Percentiles rank a stretch among this genome's conserved stretches.
phyloP scores from a whole-genome alignment of 2,113 vertebrate species.

The Sander lucioperca region DNA sequence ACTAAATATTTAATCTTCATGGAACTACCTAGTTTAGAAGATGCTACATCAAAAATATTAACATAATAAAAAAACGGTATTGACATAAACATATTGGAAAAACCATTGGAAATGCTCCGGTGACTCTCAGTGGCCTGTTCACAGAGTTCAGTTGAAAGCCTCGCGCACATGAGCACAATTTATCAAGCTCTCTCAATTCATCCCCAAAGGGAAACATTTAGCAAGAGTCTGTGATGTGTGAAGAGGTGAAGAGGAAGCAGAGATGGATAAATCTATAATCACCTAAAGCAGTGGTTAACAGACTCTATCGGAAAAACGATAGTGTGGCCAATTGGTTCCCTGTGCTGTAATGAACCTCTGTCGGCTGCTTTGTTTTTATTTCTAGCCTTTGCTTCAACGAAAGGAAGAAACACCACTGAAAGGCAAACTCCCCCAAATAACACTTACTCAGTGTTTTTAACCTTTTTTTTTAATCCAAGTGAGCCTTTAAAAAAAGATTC shows the following conservation, averaged over 20 bases:
- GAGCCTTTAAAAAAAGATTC: background rate
- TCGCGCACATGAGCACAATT: slow-evolving; percentile 37
- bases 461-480: background rate
- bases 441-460: background rate
- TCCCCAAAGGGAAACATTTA: slow-evolving; percentile 68
- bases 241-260: slow-evolving; percentile 67
- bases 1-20: background rate
- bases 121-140: slow-evolving; percentile 20
- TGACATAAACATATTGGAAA: slow-evolving; percentile 35
- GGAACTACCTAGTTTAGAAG: slow-evolving; percentile 1
- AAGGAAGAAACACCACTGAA: background rate
- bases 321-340: slow-evolving; percentile 45
- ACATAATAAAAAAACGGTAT: slow-evolving; percentile 41
- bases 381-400: slow-evolving; percentile 10
- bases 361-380: slow-evolving; percentile 54
- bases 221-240: slow-evolving; percentile 65
- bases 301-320: slow-evolving; percentile 52
- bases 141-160: slow-evolving; percentile 47
- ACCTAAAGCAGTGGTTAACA: slow-evolving; percentile 62
- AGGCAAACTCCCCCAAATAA: slow-evolving; percentile 3
- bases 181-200: slow-evolving; percentile 42
- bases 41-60: slow-evolving; percentile 23
- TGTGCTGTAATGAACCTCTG: slow-evolving; percentile 51
- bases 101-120: slow-evolving; percentile 24
- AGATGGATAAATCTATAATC: slow-evolving; percentile 73